phyloP scores from a whole-genome alignment of 2,888 invertebrate genomes.

The Encarsia formosa region DNA sequence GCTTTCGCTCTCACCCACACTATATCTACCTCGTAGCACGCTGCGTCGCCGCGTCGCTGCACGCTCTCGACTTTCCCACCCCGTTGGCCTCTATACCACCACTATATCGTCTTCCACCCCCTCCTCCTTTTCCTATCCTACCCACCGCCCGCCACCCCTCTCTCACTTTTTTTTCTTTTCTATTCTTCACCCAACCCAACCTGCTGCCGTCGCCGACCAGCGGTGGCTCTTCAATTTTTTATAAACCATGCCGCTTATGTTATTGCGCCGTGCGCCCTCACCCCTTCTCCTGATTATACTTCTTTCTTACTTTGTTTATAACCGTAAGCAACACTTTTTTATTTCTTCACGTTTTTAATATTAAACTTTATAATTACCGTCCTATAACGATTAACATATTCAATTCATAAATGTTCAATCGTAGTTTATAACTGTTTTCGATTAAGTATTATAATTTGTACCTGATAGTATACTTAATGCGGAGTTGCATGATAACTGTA shows the following conservation, averaged over 20 bases:
- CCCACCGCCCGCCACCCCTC: too few species aligned
- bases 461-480: too few species aligned
- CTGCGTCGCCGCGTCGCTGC: conserved; percentile 19
- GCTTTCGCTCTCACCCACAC: conserved; percentile 17
- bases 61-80: conserved; percentile 7
- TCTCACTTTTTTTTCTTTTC: too few species aligned
- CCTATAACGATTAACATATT: too few species aligned
- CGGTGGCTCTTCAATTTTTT: conserved; percentile 41
- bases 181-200: background rate
- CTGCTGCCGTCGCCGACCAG: background rate
- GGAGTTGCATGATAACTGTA: too few species aligned
- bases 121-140: conserved; percentile 5
- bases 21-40: conserved; percentile 12
- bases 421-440: too few species aligned
- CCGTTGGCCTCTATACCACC: conserved; percentile 24
- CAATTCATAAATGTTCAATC: too few species aligned
- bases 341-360: too few species aligned
- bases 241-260: conserved; percentile 27
- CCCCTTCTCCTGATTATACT: background rate
- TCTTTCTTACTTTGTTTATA: too few species aligned
- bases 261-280: conserved; percentile 17
- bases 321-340: too few species aligned
- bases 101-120: conserved; percentile 15
- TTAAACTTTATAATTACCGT: too few species aligned
- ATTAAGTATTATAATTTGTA: too few species aligned